Evolutionary conservation across 2,797 vertebrate genomes (phyloP).

Genomic region (Lutjanus argentimaculatus): DNA sequence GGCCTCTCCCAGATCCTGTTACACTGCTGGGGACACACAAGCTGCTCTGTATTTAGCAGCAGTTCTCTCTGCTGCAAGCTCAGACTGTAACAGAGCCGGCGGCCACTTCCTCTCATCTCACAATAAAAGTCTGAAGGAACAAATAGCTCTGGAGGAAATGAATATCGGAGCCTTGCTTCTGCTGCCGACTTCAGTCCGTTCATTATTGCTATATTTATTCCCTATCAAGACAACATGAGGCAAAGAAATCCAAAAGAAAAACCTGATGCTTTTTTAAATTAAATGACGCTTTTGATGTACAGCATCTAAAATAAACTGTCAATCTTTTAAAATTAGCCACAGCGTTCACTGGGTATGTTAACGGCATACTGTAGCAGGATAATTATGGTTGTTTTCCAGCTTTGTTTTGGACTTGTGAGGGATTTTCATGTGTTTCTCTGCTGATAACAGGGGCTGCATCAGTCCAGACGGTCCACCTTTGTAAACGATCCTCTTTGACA

Average conservation of each 20-base stretch:
- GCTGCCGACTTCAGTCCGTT: neutral
- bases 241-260: neutral
- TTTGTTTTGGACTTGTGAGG: conserved; percentile 21
- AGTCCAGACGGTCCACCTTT: conserved; percentile 36
- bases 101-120: conserved; percentile 57
- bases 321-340: neutral
- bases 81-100: conserved; percentile 53
- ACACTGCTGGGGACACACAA: conserved; percentile 80
- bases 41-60: conserved; percentile 80
- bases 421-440: conserved; percentile 40
- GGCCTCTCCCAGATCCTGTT: conserved; percentile 81
- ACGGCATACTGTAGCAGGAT: neutral
- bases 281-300: neutral
- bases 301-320: neutral
- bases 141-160: conserved; percentile 36
- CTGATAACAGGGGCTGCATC: conserved; percentile 50
- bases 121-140: conserved; percentile 48
- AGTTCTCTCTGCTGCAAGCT: conserved; percentile 58
- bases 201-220: conserved; percentile 9
- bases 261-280: neutral
- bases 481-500: conserved; percentile 48
- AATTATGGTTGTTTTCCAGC: conserved; percentile 10
- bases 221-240: neutral
- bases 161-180: conserved; percentile 14
- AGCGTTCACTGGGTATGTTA: conserved; percentile 19